phyloP scores from a whole-genome alignment of 2,113 vertebrate genomes.

The Saccopteryx bilineata region DNA sequence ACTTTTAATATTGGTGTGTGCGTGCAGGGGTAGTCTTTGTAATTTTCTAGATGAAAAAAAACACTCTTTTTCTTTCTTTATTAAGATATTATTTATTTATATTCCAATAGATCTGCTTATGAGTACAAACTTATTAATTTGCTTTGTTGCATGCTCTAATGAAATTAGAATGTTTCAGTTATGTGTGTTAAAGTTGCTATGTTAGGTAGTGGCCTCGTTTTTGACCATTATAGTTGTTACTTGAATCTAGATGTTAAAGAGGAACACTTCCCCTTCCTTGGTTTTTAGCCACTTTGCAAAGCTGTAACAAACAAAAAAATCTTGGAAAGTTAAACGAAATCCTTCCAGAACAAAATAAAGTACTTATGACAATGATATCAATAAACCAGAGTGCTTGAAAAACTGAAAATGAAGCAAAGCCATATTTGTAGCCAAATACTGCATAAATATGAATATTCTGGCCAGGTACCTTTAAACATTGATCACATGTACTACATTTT shows the following conservation, averaged over 20 bases:
- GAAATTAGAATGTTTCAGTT: slow-evolving; percentile 4
- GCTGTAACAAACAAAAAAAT: slow-evolving; percentile 40
- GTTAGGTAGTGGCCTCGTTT: slow-evolving; percentile 48
- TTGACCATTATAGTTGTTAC: slow-evolving; percentile 56
- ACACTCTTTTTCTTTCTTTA: slow-evolving; percentile 44
- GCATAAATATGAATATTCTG: background rate
- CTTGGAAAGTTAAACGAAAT: slow-evolving; percentile 29
- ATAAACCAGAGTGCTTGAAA: background rate
- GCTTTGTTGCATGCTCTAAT: background rate
- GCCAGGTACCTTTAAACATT: background rate
- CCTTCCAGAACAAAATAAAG: slow-evolving; percentile 29
- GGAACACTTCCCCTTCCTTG: background rate
- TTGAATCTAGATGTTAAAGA: slow-evolving; percentile 56
- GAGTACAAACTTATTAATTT: background rate
- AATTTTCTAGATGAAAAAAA: slow-evolving; percentile 59
- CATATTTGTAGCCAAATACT: background rate
- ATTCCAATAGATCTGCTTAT: background rate
- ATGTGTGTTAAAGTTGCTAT: background rate
- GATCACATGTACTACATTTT: background rate
- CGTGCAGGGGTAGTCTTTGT: background rate
- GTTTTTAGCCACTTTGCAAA: slow-evolving; percentile 25
- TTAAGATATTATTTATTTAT: slow-evolving; percentile 56
- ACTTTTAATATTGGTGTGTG: background rate
- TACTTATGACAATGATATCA: background rate
- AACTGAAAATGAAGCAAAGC: slow-evolving; percentile 24